Base-by-base conservation (phyloP, 2,888 invertebrate genomes). In the Rhagonycha lutea region DNA sequence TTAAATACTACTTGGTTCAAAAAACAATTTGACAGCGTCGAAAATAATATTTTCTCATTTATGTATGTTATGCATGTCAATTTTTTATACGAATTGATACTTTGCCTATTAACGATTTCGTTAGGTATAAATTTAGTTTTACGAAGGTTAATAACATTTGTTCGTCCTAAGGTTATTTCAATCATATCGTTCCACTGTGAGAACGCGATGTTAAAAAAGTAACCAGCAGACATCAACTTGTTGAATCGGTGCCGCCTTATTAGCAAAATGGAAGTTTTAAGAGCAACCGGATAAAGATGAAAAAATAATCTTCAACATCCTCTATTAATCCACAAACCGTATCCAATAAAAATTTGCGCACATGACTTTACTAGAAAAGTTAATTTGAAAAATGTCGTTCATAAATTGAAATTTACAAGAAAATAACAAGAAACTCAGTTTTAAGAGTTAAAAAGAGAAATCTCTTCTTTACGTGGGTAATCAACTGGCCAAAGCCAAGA, bases 321-420 rank as follows among this genome's bases (percentile, higher is more conserved):
- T 75, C 71, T 61, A 61, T 29, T 71, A 61, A 75, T 71, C 26
- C 75, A 75, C 68, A 62, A 23, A 75, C 70, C 75, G 75, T 75
- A 60, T 68, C 70, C 47, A 47, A 47, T 47, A 47, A 47, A 47
- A 47, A n/a, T 47, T 7, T 47, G 47, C 12, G n/a, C 47, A 47
- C n/a, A n/a, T n/a, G 47, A 12, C 5, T 28, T 28, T 8, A 0
- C 0, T 28, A 28, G 9, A 28, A 9, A 28, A 28, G 28, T 8
- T 29, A 29, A 2, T 29, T 29, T 29, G 29, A 29, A 11, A 29
- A 29, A 4, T 11, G 2, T 29, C 29, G 0, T 29, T 0, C 11
- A 3, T 29, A 29, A 10, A 29, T 29, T 10, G 11, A 18, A 18
- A 18, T 18, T n/a, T n/a, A n/a, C n/a, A n/a, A n/a, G n/a, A n/a